Base-by-base conservation (phyloP, 2,888 invertebrate genomes). In the Stramonita haemastoma region DNA sequence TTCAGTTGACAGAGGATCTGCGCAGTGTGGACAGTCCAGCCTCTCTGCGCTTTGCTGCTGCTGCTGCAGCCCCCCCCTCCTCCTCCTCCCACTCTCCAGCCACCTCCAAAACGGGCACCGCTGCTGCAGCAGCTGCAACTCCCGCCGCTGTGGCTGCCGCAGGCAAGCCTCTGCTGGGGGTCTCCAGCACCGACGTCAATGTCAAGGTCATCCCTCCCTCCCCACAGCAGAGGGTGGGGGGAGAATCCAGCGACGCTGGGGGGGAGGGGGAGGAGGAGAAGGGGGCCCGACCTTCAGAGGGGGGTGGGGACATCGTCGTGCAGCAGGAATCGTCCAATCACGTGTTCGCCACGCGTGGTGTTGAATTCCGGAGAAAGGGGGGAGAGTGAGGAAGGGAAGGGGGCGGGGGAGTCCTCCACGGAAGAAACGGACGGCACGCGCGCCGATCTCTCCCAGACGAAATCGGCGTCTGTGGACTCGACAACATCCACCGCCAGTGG, bases 1-100 rank as follows among this genome's bases (percentile, higher is more conserved):
- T n/a, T n/a, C 87, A 89, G 89, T 19, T 89, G 83, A 73, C 85
- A 6, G 89, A 89, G 56, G 89, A 89, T 6, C 85, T 85, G 22
- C 56, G 81, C 57, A 84, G 88, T 32, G 29, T 56, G 13, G 84
- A 88, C 36, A 89, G 73, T 73, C 85, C 85, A 29, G 81, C 66
- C 0, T 88, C 88, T 46, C 88, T 84, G 22, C 81, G 87, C 22
- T 11, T 19, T 36, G 46, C 66, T 5, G 29, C 29, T 8, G 46
- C n/a, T n/a, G n/a, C n/a, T n/a, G n/a, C n/a, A n/a, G n/a, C n/a
- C n/a, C n/a, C n/a, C n/a, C n/a, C n/a, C n/a, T n/a, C 46, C 46
- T 46, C 46, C 46, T 29, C 56, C 17, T 29, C 57, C 34, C 6
- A 60, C 57, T 57, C 85, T 29, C 29, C 85, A 57, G 85, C 85